Evolutionary conservation across 1,140 invertebrate genomes (phyloP).

Genomic region (Carposina sasakii): DNA sequence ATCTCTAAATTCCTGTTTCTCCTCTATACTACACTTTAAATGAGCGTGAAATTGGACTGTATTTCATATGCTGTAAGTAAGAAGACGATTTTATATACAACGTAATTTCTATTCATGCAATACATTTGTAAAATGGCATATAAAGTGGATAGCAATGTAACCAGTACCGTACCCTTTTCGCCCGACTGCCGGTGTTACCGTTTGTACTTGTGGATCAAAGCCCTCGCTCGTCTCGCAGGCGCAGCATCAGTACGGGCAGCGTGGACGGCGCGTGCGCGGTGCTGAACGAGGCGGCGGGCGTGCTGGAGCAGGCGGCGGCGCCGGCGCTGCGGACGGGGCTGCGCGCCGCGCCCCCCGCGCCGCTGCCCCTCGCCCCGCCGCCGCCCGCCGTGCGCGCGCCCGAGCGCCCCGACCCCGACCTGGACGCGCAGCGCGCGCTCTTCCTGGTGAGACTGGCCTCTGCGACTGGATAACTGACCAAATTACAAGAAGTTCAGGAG

Average conservation of each 20-base stretch:
- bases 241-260: conserved; percentile 90
- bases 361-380: conserved; percentile 87
- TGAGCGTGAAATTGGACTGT: no score
- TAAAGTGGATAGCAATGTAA: no score
- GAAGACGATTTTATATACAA: no score
- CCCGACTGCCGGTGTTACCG: no score
- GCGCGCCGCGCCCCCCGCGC: conserved; percentile 88
- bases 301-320: conserved; percentile 91
- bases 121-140: no score
- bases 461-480: background rate
- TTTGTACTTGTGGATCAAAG: no score
- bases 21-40: no score
- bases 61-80: no score
- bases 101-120: no score
- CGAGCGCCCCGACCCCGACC: conserved; percentile 85
- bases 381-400: conserved; percentile 86
- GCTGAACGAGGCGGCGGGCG: conserved; percentile 93
- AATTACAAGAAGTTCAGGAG: background rate
- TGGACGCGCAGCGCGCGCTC: conserved; percentile 80
- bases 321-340: conserved; percentile 83
- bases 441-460: conserved; percentile 77
- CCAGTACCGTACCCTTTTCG: no score
- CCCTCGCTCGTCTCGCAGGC: conserved; percentile 36
- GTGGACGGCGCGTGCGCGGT: conserved; percentile 97
- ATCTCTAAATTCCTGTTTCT: no score